Evolutionary conservation across 2,113 vertebrate genomes (phyloP).

Genomic region (Centropristis striata): DNA sequence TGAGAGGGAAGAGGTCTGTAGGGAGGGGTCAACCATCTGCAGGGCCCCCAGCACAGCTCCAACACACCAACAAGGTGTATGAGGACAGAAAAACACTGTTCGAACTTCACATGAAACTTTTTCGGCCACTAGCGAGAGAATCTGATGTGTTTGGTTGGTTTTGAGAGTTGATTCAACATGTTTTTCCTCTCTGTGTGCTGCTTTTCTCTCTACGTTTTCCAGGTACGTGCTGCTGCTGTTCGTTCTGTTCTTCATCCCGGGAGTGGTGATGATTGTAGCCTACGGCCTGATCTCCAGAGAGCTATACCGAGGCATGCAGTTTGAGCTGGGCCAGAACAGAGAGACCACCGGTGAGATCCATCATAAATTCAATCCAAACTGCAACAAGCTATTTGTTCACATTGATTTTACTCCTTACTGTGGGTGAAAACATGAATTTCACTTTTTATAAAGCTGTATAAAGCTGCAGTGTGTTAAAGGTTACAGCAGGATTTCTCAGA

Average conservation of each 20-base stretch:
- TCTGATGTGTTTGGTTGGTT: background rate
- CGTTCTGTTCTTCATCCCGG: slow-evolving; percentile 85
- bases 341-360: slow-evolving; percentile 78
- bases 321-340: slow-evolving; percentile 81
- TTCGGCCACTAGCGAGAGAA: background rate
- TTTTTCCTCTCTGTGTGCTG: background rate
- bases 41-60: background rate
- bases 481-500: background rate
- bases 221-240: slow-evolving; percentile 87
- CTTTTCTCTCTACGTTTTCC: slow-evolving; percentile 35
- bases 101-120: background rate
- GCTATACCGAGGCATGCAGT: slow-evolving; percentile 87
- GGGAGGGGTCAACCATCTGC: slow-evolving; percentile 10
- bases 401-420: background rate
- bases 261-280: slow-evolving; percentile 86
- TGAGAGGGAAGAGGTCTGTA: background rate
- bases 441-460: slow-evolving; percentile 5
- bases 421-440: slow-evolving; percentile 13
- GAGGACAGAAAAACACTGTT: background rate
- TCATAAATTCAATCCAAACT: slow-evolving; percentile 19
- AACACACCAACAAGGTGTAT: background rate
- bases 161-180: background rate
- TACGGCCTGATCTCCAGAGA: slow-evolving; percentile 89
- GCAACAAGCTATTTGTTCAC: slow-evolving; percentile 1
- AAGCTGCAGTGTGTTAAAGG: too few relatives aligned